Evolutionary conservation across 23 tunicate genomes (phyloP), one percentile per base, ranked within the genome.

Genomic region (Styela plicata): DNA sequence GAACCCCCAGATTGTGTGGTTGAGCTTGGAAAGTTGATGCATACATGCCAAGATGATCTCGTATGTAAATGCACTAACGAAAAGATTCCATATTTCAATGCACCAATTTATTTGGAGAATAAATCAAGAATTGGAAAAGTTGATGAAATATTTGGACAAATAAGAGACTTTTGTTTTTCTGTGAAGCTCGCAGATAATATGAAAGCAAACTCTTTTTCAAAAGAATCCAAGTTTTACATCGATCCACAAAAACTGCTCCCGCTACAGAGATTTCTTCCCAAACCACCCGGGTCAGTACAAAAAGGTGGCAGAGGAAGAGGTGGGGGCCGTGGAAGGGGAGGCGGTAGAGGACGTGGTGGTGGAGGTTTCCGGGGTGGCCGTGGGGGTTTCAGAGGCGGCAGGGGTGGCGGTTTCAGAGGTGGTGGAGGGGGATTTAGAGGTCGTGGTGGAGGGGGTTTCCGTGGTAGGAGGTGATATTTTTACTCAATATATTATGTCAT

Each of bases 121-220:
- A 95, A 95, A 66, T 83, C 90, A n/a, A 83, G 73, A 65, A 95
- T 95, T 53, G 99, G 99, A 62, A 95, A 95, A 83, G 89, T 95
- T 74, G 99, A 95, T 79, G 99, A 95, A 95, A 95, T 95, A 27
- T 95, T 95, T 74, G 99, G 99, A 78, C 92, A 80, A 63, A 95
- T 95, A 26, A 32, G 87, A 22, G 99, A 95, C 26, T 87, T 95
- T 73, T 87, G 82, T 52, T 89, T 95, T 74, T 95, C 99, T 13
- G 89, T 95, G 2, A 95, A 89, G 68, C 77, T 95, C 79, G 86
- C 78, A 21, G 95, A 95, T 88, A 95, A 95, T 75, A 95, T 95
- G 99, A 77, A 89, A 30, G 95, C 99, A 17, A 34, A 79, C 19
- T 89, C 96, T 31, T 95, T 95, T 80, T 62, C 89, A 10, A 69